phyloP scores from a whole-genome alignment of 2,888 invertebrate genomes.

The Eupeodes luniger region DNA sequence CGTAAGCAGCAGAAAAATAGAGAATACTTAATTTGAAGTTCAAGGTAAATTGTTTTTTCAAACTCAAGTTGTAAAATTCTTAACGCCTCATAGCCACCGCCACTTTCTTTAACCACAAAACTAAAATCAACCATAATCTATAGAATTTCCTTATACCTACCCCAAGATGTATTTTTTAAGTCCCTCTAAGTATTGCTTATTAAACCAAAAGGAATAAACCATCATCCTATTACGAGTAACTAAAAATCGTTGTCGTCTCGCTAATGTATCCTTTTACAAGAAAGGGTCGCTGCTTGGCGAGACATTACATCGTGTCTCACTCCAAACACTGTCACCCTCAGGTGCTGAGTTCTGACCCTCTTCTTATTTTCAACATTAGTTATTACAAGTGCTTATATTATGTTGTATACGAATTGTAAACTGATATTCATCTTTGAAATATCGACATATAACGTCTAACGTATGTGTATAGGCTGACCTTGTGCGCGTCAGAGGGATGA shows the following conservation, averaged over 20 bases:
- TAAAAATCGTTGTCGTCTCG: neutral
- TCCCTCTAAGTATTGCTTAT: neutral
- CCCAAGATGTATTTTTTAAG: slow-evolving; percentile 43
- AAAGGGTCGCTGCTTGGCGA: neutral
- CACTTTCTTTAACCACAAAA: slow-evolving; percentile 24
- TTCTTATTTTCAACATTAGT: neutral
- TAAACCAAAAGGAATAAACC: slow-evolving; percentile 1
- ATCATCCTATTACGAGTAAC: neutral
- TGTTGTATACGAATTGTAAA: neutral
- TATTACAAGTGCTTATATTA: slow-evolving; percentile 24
- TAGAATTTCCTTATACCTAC: slow-evolving; percentile 40
- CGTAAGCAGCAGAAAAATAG: too few species aligned
- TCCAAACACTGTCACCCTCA: slow-evolving; percentile 13
- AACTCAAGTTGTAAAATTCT: neutral
- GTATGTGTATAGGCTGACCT: slow-evolving; percentile 18
- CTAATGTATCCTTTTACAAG: slow-evolving; percentile 7
- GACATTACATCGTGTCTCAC: neutral
- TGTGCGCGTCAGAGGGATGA: slow-evolving; percentile 3
- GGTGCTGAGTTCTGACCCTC: slow-evolving; percentile 15
- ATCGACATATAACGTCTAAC: neutral
- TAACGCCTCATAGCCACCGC: slow-evolving; percentile 22
- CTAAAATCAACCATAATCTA: slow-evolving; percentile 1
- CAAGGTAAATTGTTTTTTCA: neutral
- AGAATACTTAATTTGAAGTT: neutral
- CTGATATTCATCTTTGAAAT: slow-evolving; percentile 15